phyloP scores from a whole-genome alignment of 2,888 invertebrate genomes.

The Heliconius hortense region DNA sequence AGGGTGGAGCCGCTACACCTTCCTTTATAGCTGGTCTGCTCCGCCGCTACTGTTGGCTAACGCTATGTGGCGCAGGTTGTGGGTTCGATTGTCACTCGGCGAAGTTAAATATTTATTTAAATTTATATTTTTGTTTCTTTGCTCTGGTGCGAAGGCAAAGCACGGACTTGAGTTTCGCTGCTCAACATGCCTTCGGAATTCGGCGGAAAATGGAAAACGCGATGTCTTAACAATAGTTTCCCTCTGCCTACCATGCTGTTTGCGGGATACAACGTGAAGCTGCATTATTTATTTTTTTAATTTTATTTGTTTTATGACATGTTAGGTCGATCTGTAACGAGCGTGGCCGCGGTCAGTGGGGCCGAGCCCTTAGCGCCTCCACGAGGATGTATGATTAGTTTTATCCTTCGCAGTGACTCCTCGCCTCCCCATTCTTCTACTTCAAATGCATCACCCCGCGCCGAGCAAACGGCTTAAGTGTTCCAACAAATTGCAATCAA shows the following conservation, averaged over 20 bases:
- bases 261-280: too few species aligned
- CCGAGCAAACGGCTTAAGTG: slow-evolving; percentile 52
- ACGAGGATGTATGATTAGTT: slow-evolving; percentile 78
- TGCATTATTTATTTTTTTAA: too few species aligned
- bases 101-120: too few species aligned
- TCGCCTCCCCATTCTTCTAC: slow-evolving; percentile 59
- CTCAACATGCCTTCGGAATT: too few species aligned
- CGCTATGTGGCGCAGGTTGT: too few species aligned
- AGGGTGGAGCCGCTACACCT: slow-evolving; percentile 8
- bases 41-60: background rate
- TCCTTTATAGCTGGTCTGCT: slow-evolving; percentile 1
- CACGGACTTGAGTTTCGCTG: too few species aligned
- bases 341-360: slow-evolving; percentile 26
- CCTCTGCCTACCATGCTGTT: too few species aligned
- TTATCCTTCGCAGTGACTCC: slow-evolving; percentile 64
- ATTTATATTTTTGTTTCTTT: too few species aligned
- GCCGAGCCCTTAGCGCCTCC: slow-evolving; percentile 46
- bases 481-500: slow-evolving; percentile 53
- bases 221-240: too few species aligned
- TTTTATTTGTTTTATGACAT: background rate
- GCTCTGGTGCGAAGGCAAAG: too few species aligned
- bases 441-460: slow-evolving; percentile 63
- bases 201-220: too few species aligned
- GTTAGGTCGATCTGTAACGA: background rate
- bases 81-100: too few species aligned